Conservation (phyloP, 2,888 invertebrate genomes). For the Globia sparganii region DNA sequence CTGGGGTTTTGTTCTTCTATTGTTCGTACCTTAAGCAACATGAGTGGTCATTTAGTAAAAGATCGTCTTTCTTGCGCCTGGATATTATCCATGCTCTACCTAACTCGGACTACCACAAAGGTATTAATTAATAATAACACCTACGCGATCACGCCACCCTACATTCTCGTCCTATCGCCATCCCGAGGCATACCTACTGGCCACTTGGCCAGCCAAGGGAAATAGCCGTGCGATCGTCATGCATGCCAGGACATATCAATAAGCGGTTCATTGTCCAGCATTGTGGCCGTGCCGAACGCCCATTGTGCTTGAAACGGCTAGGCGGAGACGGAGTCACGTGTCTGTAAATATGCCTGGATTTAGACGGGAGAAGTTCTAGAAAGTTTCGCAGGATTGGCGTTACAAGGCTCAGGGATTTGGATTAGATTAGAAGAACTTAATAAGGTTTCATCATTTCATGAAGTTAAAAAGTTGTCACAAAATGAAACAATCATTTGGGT, state of each 20-base stretch:
- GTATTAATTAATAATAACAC: neutral
- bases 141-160: conserved; percentile 40
- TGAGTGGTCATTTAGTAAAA: neutral
- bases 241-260: conserved; percentile 61
- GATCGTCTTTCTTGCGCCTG: neutral
- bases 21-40: too few relatives aligned
- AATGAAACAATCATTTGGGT: neutral
- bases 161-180: conserved; percentile 5
- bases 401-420: neutral
- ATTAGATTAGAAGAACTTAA: neutral
- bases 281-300: conserved; percentile 41
- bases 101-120: neutral
- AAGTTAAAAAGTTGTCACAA: neutral
- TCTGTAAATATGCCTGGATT: conserved; percentile 44
- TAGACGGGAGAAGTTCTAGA: conserved; percentile 34
- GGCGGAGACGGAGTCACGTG: conserved; percentile 46
- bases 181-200: conserved; percentile 13
- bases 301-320: conserved; percentile 55
- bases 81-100: neutral
- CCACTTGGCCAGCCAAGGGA: conserved; percentile 41
- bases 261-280: conserved; percentile 54
- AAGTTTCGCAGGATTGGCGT: neutral
- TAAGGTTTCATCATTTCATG: neutral
- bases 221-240: conserved; percentile 45
- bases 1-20: too few relatives aligned